Evolutionary conservation across 1,140 invertebrate species (phyloP), one percentile per base, ranked within the genome.

Genomic region (Camponotus floridanus): DNA sequence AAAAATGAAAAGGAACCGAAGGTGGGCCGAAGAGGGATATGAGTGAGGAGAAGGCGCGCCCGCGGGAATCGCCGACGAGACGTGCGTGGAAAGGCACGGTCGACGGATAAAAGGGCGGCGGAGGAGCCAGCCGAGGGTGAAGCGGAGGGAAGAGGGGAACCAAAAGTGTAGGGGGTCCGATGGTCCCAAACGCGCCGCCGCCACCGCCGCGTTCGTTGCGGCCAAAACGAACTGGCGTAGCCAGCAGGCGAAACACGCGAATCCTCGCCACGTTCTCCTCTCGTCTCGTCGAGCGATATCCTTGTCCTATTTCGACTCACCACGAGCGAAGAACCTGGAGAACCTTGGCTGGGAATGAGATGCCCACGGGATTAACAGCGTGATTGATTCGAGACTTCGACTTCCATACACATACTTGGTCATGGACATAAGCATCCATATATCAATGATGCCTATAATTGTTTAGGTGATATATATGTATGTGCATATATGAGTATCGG

Each of bases 121-220:
- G 71, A 8, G 73, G 73, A 65, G 73, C 45, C 73, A 33, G 57
- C 71, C 79, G 57, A 76, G 62, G 73, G 76, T 45, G 42, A 39
- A 6, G 36, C 3, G 42, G 42, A 42, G 39, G 39, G 39, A 8
- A 76, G 64, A 62, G 81, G 70, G 73, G 76, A 67, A 79, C 76
- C 78, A 65, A 89, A 89, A 90, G 80, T 87, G 87, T 85, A 78
- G 81, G 79, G 76, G 73, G 73, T 45, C 81, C 76, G 71, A 73
- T 87, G 39, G 87, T 88, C 78, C 79, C 81, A 87, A 86, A 89
- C 79, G 86, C 76, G 65, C 73, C 68, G 79, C 79, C 78, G 71
- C 86, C 80, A 85, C 85, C 80, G 71, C 61, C 74, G 81, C 67
- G 62, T 67, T 68, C 73, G 88, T 83, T 79, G 80, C 70, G 70